phyloP scores from a whole-genome alignment of 2,888 invertebrate genomes.

The Drosophila putrida region DNA sequence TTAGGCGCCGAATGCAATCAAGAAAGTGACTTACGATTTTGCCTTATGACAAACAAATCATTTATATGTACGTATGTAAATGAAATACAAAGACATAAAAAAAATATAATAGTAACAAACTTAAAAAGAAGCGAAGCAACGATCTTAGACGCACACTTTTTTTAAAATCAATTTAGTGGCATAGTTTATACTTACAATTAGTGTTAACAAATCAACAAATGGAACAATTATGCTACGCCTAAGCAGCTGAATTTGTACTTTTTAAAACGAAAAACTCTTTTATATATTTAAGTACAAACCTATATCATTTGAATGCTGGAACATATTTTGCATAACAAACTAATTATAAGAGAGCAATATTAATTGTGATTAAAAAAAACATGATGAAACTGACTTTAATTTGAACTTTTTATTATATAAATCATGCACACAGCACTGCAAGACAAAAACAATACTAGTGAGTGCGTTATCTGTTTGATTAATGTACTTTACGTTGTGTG shows the following conservation, averaged over 20 bases:
- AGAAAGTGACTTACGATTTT: conserved; percentile 66
- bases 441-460: not conserved
- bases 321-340: conserved; percentile 44
- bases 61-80: conserved; percentile 33
- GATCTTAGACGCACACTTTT: conserved; percentile 55
- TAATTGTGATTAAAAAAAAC: conserved; percentile 66
- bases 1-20: conserved; percentile 70
- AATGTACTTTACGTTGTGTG: too few relatives aligned
- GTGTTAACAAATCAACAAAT: conserved; percentile 16
- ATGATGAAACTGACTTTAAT: conserved; percentile 21
- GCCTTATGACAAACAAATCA: conserved; percentile 63
- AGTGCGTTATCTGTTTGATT: not conserved
- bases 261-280: conserved; percentile 32
- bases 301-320: conserved; percentile 36
- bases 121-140: conserved; percentile 36
- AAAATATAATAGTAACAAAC: not conserved
- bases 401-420: not conserved
- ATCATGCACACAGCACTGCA: not conserved
- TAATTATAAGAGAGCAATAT: conserved; percentile 68
- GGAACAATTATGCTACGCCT: conserved; percentile 20
- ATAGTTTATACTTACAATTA: conserved; percentile 34
- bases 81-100: conserved; percentile 21
- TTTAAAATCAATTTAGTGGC: conserved; percentile 46
- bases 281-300: conserved; percentile 22
- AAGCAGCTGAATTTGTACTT: conserved; percentile 47